Evolutionary conservation across 2,797 vertebrate species (phyloP).

Genomic region (Mus spretus): DNA sequence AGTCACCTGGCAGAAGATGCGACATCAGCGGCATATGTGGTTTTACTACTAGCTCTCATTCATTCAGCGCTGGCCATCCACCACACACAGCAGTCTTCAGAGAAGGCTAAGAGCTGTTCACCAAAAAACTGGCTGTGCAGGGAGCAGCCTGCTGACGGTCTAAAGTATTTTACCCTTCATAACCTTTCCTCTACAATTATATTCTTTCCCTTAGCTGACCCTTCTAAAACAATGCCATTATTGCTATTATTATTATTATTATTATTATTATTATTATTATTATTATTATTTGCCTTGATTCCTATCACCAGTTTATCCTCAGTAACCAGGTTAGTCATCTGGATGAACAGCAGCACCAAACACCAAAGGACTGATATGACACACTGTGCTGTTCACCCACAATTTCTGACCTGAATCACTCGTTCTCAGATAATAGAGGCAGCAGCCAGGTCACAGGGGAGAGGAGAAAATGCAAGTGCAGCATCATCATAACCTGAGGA

Average conservation of each 20-base stretch:
- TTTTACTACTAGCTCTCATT: neutral
- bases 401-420: constrained; percentile 32
- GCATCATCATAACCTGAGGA: constrained; percentile 78
- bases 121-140: neutral
- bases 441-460: constrained; percentile 12
- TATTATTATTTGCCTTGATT: neutral
- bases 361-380: neutral
- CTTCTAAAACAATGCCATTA: neutral
- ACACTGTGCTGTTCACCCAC: neutral
- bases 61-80: neutral
- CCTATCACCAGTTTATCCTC: constrained; percentile 27
- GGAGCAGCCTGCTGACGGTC: neutral
- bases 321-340: neutral
- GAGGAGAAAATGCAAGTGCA: constrained; percentile 70
- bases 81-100: neutral
- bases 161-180: neutral
- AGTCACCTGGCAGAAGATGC: neutral
- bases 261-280: no score
- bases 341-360: neutral
- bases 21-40: neutral
- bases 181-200: neutral
- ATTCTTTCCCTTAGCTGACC: neutral
- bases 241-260: no score
- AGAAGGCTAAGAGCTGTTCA: neutral
- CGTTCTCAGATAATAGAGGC: constrained; percentile 51